Conservation (phyloP, 2,888 invertebrate genomes). For the Pheosia tremula region DNA sequence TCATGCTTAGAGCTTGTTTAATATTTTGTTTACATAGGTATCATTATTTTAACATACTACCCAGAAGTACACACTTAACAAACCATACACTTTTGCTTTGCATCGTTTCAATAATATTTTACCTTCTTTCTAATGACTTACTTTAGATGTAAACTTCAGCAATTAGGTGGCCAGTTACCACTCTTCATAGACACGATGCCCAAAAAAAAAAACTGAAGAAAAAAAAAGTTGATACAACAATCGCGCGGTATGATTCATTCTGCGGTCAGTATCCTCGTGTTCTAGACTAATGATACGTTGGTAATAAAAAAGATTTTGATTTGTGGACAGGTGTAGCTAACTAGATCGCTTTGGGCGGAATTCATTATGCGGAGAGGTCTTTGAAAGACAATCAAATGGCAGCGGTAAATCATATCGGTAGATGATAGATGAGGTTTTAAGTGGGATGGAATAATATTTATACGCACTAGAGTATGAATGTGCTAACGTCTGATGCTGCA, state of each 20-base stretch:
- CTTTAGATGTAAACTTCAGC: constrained; percentile 18
- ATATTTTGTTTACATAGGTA: no score
- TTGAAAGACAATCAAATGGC: constrained; percentile 20
- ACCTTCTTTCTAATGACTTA: no score
- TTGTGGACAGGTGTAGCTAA: constrained; percentile 34
- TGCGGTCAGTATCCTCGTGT: constrained; percentile 39
- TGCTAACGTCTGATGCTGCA: no score
- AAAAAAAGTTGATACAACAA: constrained; percentile 27
- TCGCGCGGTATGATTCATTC: constrained; percentile 44
- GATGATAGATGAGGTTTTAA: neutral
- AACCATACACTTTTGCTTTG: no score
- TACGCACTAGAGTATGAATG: no score
- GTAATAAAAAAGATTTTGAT: constrained; percentile 35
- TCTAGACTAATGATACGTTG: constrained; percentile 24
- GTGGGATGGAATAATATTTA: no score
- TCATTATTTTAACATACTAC: no score
- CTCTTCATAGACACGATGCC: constrained; percentile 19
- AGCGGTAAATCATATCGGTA: constrained; percentile 6
- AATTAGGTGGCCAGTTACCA: constrained; percentile 26
- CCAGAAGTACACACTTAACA: no score
- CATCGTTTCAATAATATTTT: neutral
- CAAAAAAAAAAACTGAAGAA: constrained; percentile 3
- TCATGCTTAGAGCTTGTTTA: no score
- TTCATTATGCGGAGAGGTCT: constrained; percentile 23
- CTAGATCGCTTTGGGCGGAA: constrained; percentile 28